Evolutionary conservation across 2,888 invertebrate species (phyloP).

Genomic region (Neoascia interrupta): DNA sequence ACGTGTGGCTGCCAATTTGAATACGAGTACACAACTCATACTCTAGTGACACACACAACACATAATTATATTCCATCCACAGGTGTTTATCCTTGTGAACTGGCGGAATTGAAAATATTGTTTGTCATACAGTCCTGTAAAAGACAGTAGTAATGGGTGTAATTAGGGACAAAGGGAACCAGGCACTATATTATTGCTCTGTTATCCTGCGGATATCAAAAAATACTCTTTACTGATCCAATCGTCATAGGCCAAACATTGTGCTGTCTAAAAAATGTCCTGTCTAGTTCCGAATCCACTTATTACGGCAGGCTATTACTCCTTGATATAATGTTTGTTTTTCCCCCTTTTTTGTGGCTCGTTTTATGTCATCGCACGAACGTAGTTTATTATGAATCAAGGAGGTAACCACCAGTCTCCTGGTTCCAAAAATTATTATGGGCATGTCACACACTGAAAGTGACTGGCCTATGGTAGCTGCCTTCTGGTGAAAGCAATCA

Average conservation of each 20-base stretch:
- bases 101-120: constrained; percentile 9
- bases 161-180: neutral
- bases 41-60: neutral
- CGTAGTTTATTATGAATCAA: constrained; percentile 4
- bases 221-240: neutral
- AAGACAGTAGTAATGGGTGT: neutral
- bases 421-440: neutral
- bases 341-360: neutral
- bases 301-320: constrained; percentile 1
- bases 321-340: neutral
- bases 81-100: constrained; percentile 22
- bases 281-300: neutral
- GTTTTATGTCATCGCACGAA: constrained; percentile 16
- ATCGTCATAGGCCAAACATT: neutral
- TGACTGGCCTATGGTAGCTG: neutral
- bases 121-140: neutral
- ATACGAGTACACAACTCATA: no score
- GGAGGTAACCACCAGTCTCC: no score
- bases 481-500: constrained; percentile 6
- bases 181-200: neutral
- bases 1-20: no score
- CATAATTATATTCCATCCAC: neutral
- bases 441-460: constrained; percentile 37
- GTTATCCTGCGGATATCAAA: neutral
- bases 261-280: neutral